Conservation (phyloP, 2,888 invertebrate genomes). For the Lithophane ornitopus region DNA sequence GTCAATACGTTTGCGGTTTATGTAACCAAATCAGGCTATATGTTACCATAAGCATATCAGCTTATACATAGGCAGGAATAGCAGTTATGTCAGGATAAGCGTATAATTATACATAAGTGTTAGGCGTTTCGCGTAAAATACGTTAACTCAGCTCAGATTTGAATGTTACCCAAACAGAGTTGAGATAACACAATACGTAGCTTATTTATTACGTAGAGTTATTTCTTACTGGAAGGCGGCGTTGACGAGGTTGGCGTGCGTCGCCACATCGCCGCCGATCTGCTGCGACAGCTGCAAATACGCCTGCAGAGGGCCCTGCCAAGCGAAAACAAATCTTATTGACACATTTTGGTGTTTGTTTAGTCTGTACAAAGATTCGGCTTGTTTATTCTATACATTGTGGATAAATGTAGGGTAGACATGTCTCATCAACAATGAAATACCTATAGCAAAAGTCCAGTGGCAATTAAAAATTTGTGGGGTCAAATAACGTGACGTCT, state of each 20-base stretch:
- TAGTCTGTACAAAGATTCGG: neutral
- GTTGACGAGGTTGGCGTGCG: slow-evolving; percentile 95
- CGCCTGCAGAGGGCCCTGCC: slow-evolving; percentile 93
- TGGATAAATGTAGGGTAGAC: neutral
- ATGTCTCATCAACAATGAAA: slow-evolving; percentile 7
- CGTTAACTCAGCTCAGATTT: no score
- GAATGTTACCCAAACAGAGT: neutral
- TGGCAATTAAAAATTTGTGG: slow-evolving; percentile 12
- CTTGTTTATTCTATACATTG: neutral
- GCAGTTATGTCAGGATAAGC: neutral
- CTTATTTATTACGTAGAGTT: neutral
- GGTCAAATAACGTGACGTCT: slow-evolving; percentile 44
- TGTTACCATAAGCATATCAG: neutral
- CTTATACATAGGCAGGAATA: neutral
- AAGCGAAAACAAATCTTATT: slow-evolving; percentile 60
- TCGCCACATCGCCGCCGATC: slow-evolving; percentile 96
- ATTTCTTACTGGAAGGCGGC: slow-evolving; percentile 94
- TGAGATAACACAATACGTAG: neutral
- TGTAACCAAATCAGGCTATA: neutral
- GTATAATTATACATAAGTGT: neutral
- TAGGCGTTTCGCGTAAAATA: neutral
- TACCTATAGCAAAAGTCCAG: slow-evolving; percentile 6
- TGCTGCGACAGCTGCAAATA: slow-evolving; percentile 94
- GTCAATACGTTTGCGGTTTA: neutral
- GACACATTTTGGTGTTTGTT: neutral